Conservation (phyloP, 2,113 vertebrate species). For the Pionites leucogaster region DNA sequence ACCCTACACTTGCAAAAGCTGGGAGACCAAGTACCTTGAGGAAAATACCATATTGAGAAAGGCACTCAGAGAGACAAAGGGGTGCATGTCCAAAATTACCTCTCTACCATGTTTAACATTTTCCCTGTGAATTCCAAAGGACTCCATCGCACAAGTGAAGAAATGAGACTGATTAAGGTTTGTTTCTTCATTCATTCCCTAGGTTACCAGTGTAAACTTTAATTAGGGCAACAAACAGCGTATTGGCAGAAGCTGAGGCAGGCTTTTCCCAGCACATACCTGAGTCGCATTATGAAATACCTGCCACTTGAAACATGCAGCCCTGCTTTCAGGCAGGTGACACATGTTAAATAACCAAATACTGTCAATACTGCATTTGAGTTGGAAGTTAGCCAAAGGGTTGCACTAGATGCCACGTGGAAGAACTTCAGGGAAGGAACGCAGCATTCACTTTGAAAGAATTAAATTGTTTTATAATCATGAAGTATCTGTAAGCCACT, state of each 20-base stretch:
- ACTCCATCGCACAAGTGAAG: not conserved
- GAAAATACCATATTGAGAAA: not conserved
- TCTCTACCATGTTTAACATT: not conserved
- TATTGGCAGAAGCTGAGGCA: not conserved
- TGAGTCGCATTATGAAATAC: constrained; percentile 17
- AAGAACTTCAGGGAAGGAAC: not conserved
- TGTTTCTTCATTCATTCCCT: constrained; percentile 39
- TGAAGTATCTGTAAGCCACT: not conserved
- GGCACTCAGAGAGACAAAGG: not conserved
- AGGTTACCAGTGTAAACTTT: constrained; percentile 27
- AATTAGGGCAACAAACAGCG: not conserved
- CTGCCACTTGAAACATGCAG: not conserved
- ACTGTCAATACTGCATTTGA: not conserved
- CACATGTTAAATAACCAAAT: not conserved
- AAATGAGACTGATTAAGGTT: not conserved
- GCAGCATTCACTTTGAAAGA: not conserved
- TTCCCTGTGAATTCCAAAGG: not conserved
- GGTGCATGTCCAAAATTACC: not conserved
- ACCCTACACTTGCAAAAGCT: not conserved
- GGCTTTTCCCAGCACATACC: constrained; percentile 20
- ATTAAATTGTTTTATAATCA: not conserved
- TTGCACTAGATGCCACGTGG: not conserved
- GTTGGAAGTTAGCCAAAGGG: not conserved
- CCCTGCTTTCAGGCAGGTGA: not conserved
- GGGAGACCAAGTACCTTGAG: not conserved